Conservation (phyloP, 2,888 invertebrate genomes). For the Phytoseiulus persimilis region DNA sequence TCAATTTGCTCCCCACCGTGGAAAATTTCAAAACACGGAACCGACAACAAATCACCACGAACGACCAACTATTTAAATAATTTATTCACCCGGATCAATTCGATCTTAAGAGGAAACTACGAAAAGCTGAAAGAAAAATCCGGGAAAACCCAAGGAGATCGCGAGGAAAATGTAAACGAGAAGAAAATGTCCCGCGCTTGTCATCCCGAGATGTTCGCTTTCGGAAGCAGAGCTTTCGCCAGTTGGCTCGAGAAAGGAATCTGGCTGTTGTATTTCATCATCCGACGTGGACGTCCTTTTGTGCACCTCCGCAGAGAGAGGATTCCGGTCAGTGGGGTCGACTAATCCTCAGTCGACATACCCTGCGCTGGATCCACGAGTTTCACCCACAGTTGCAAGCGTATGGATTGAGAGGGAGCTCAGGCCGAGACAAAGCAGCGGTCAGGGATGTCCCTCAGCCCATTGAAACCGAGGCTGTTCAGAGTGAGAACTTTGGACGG, state of each 20-base stretch:
- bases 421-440: no score
- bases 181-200: background rate
- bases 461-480: no score
- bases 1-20: background rate
- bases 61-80: slow-evolving; percentile 32
- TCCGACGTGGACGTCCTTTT: background rate
- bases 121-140: background rate
- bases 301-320: background rate
- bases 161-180: background rate
- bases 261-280: background rate
- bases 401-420: no score
- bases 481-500: background rate
- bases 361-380: background rate
- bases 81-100: slow-evolving; percentile 27
- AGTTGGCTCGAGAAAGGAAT: background rate
- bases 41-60: background rate
- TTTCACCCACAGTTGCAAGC: background rate
- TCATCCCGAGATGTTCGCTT: background rate
- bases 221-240: background rate
- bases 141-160: background rate
- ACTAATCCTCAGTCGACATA: background rate
- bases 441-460: no score
- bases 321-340: background rate
- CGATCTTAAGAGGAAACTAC: background rate
- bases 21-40: background rate